Conservation (phyloP, 2,888 invertebrate species). For the Myathropa florea region DNA sequence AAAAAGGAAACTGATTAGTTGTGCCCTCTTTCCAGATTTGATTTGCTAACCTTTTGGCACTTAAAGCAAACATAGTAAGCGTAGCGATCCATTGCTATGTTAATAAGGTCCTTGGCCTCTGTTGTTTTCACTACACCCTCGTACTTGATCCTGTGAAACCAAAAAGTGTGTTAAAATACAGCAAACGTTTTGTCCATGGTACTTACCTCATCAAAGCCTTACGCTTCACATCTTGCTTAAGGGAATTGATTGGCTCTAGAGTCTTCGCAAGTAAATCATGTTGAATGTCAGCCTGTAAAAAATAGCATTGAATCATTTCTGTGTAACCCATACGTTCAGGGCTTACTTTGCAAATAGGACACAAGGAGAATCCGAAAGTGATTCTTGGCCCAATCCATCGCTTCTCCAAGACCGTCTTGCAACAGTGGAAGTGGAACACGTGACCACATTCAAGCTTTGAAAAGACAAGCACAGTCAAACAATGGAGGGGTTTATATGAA, state of each 20-base stretch:
- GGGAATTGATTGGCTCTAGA: constrained; percentile 88
- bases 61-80: constrained; percentile 99
- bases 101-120: constrained; percentile 90
- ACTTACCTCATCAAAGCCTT: constrained; percentile 93
- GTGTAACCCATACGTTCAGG: neutral
- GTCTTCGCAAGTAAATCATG: constrained; percentile 90
- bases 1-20: constrained; percentile 73
- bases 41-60: constrained; percentile 85
- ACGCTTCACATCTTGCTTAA: constrained; percentile 94
- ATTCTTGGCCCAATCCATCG: constrained; percentile 98
- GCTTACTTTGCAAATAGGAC: constrained; percentile 96
- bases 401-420: constrained; percentile 90
- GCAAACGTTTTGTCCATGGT: too few relatives aligned
- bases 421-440: constrained; percentile 97
- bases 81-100: constrained; percentile 97
- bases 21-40: too few relatives aligned
- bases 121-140: constrained; percentile 93
- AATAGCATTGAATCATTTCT: neutral
- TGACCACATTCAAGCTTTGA: constrained; percentile 94
- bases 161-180: neutral
- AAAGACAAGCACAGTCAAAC: neutral
- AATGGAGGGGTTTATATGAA: neutral
- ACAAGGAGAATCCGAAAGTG: constrained; percentile 96
- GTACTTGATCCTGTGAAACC: constrained; percentile 87
- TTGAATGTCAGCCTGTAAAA: constrained; percentile 85